Evolutionary conservation across 2,797 vertebrate species (phyloP).

Genomic region (Glyptemys insculpta): DNA sequence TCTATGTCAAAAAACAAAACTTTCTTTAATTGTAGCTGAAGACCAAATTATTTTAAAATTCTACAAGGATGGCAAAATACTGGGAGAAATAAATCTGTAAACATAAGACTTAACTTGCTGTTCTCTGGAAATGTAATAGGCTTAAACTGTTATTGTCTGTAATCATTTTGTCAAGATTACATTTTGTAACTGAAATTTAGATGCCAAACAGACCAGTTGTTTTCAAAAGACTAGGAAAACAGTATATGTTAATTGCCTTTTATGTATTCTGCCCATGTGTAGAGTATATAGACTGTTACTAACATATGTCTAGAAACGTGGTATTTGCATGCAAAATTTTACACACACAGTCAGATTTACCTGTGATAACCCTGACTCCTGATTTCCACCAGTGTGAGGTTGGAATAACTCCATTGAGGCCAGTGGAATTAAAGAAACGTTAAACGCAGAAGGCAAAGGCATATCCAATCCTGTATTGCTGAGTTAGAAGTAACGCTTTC

Average conservation of each 20-base stretch:
- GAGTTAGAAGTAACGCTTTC: not conserved
- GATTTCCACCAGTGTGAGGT: accelerated
- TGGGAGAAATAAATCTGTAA: not conserved
- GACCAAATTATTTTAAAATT: not conserved
- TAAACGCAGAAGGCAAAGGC: not conserved
- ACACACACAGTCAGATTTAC: not conserved
- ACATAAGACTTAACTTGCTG: not conserved
- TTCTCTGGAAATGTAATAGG: not conserved
- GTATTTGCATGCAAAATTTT: not conserved
- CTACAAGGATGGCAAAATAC: not conserved
- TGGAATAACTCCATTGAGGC: not conserved
- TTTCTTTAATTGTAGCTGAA: not conserved
- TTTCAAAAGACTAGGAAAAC: not conserved
- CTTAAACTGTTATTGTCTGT: not conserved
- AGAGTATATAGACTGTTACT: not conserved
- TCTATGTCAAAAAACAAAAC: not conserved
- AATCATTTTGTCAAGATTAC: not conserved
- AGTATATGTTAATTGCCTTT: not conserved
- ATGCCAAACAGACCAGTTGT: not conserved
- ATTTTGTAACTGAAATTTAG: constrained; percentile 4
- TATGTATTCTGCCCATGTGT: not conserved
- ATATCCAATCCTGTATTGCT: not conserved
- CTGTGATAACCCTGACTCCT: not conserved
- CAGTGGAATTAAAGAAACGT: not conserved
- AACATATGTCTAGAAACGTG: not conserved